Percentiles rank a stretch among this genome's conserved stretches.
phyloP scores from a whole-genome alignment of 2,113 vertebrate species.

The Mormyrus iriodes region DNA sequence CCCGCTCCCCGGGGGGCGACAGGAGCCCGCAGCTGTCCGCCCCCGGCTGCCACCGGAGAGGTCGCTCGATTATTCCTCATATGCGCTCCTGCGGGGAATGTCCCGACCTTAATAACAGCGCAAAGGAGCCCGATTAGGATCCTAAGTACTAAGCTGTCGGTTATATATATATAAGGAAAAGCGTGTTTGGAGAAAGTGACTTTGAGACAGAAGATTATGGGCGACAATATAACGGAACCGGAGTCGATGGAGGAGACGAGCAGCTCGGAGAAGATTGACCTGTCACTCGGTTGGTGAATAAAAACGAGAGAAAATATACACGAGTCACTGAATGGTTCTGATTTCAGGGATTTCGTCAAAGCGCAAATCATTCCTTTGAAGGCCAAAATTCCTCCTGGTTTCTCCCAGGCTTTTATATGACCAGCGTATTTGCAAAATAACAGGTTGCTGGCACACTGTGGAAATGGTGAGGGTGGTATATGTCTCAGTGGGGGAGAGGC shows the following conservation, averaged over 20 bases:
- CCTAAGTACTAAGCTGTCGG: neutral
- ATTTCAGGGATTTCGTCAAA: neutral
- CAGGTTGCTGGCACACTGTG: neutral
- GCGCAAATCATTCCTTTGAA: neutral
- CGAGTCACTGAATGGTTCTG: neutral
- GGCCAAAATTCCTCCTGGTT: neutral
- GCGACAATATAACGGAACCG: slow-evolving; percentile 25
- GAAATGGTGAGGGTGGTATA: neutral
- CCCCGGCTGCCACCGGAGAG: neutral
- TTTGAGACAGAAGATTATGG: slow-evolving; percentile 32
- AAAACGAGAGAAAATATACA: neutral
- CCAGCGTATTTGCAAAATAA: neutral
- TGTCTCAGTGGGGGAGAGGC: neutral
- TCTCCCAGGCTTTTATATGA: neutral
- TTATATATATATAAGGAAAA: neutral
- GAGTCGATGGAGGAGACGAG: slow-evolving; percentile 16
- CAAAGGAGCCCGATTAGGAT: neutral
- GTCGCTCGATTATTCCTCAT: neutral
- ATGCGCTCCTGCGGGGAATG: neutral
- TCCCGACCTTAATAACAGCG: neutral
- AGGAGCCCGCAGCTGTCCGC: neutral
- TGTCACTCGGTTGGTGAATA: slow-evolving; percentile 44
- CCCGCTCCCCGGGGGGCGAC: slow-evolving; percentile 3
- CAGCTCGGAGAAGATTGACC: slow-evolving; percentile 45
- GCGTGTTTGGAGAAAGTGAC: neutral